phyloP scores from a whole-genome alignment of 1,140 invertebrate genomes.

The Sycobia sp. region DNA sequence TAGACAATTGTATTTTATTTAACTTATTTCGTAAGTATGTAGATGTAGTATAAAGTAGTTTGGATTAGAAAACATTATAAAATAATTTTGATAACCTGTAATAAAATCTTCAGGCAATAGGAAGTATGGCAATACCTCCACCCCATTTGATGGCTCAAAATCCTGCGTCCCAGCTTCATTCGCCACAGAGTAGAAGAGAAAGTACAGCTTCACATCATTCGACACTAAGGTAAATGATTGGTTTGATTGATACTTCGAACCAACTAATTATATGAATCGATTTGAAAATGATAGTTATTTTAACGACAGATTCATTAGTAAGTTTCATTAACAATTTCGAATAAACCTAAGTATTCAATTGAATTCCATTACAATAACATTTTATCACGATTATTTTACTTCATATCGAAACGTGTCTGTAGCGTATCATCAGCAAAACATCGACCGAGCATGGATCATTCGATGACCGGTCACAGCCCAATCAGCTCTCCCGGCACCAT shows the following conservation, averaged over 20 bases:
- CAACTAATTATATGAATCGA: too few species aligned
- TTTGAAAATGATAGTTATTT: too few species aligned
- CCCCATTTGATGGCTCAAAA: conserved; percentile 43
- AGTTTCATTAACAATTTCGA: too few species aligned
- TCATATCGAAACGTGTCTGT: too few species aligned
- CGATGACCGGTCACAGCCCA: conserved; percentile 36
- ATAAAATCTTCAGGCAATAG: conserved; percentile 64
- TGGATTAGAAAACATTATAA: too few species aligned
- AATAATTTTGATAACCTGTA: too few species aligned
- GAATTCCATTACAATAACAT: neutral
- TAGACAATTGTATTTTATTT: neutral
- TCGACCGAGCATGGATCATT: conserved; percentile 46
- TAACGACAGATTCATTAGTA: too few species aligned
- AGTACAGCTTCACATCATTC: conserved; percentile 63
- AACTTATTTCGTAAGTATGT: neutral
- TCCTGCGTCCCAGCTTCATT: conserved; percentile 44
- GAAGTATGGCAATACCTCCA: conserved; percentile 66
- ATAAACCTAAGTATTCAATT: neutral
- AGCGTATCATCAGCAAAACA: conserved; percentile 52
- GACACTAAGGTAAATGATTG: conserved; percentile 56
- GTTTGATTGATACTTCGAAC: too few species aligned
- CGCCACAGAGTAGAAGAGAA: conserved; percentile 66
- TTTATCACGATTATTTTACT: too few species aligned
- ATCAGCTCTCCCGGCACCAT: conserved; percentile 49
- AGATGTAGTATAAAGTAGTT: too few species aligned